Conservation (phyloP, 2,888 invertebrate species). For the Glyphotaelius pellucidus region DNA sequence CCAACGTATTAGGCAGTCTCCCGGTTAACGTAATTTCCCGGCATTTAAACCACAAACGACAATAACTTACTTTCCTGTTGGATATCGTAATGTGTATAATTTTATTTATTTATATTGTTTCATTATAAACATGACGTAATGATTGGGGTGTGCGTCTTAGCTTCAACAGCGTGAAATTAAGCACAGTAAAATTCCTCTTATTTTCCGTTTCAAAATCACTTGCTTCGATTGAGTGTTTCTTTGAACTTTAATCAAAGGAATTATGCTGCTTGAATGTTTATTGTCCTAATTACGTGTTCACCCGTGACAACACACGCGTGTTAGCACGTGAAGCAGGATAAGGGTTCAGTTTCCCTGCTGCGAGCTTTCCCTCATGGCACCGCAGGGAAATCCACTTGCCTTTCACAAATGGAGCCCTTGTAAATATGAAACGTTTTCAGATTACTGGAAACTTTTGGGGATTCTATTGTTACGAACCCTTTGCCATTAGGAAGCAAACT, state of each 20-base stretch:
- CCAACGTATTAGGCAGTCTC: too few species aligned
- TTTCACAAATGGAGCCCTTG: background rate
- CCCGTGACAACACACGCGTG: background rate
- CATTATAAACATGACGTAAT: background rate
- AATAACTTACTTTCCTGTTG: too few species aligned
- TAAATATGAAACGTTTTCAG: background rate
- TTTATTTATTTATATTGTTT: too few species aligned
- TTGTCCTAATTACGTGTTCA: slow-evolving; percentile 2
- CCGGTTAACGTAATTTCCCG: too few species aligned
- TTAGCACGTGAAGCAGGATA: background rate
- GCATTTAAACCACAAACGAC: too few species aligned
- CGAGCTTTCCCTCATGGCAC: background rate
- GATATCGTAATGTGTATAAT: too few species aligned
- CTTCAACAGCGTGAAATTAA: background rate
- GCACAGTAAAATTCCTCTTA: background rate
- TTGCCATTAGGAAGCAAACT: background rate
- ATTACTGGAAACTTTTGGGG: background rate
- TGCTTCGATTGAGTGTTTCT: background rate
- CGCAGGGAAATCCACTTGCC: background rate
- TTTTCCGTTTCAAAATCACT: background rate
- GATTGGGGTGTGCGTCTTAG: background rate
- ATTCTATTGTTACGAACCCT: background rate
- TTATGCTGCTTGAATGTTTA: background rate
- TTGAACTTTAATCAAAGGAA: background rate
- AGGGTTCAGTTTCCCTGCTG: background rate